A percentile compares a stretch with the other conserved stretches of the same genome.
Evolutionary conservation across 2,797 vertebrate species (phyloP).

Genomic region (Melopsittacus undulatus): DNA sequence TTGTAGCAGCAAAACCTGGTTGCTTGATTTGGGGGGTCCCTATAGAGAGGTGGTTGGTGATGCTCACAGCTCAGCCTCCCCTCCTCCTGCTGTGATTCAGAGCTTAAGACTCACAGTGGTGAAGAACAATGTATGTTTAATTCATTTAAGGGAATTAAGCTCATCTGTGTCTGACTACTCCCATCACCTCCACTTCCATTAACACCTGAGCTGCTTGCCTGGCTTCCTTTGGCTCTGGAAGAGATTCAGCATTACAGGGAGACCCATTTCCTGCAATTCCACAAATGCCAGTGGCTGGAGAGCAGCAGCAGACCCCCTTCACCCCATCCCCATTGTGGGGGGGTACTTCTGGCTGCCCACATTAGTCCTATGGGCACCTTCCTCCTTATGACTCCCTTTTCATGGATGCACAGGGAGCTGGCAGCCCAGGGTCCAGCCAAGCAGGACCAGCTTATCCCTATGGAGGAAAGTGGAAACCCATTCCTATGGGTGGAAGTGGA

Average conservation of each 20-base stretch:
- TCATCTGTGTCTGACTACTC: not conserved
- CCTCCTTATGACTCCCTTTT: not conserved
- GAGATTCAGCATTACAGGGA: not conserved
- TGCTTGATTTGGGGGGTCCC: not conserved
- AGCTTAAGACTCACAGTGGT: accelerated
- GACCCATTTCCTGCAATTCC: not conserved
- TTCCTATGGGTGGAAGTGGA: not conserved
- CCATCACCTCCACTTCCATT: not conserved
- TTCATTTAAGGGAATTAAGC: slow-evolving; percentile 35
- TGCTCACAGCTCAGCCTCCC: not conserved
- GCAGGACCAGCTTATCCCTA: accelerated
- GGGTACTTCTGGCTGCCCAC: not conserved
- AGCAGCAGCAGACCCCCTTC: not conserved
- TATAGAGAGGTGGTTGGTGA: not conserved
- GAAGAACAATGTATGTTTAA: slow-evolving; percentile 33
- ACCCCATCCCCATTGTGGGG: accelerated
- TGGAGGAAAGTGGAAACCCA: not conserved
- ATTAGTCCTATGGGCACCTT: not conserved
- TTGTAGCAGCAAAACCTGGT: not conserved
- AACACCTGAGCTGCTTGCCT: not conserved
- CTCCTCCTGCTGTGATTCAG: not conserved
- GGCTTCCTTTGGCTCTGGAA: slow-evolving; percentile 11
- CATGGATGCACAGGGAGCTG: not conserved
- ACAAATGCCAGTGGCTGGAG: not conserved
- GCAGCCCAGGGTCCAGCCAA: not conserved